Percentiles rank a stretch among this genome's conserved stretches.
Evolutionary conservation across 2,888 invertebrate genomes (phyloP).

Genomic region (Cerastis rubricosa): DNA sequence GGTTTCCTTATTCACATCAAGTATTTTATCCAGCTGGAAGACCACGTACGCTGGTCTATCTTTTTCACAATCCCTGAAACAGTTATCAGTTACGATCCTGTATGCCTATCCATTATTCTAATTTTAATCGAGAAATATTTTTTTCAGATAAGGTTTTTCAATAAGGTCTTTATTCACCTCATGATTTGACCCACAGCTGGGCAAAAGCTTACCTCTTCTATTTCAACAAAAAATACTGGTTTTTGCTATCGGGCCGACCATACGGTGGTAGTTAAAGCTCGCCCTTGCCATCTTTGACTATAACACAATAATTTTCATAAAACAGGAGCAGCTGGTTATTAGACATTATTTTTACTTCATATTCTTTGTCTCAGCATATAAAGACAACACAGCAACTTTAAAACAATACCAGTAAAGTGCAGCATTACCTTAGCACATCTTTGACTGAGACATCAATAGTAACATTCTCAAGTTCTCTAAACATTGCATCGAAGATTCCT

Average conservation of each 20-base stretch:
- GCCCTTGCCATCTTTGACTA: neutral
- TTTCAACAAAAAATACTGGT: neutral
- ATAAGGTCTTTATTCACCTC: neutral
- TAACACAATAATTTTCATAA: neutral
- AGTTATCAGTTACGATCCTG: neutral
- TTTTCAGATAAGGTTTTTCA: neutral
- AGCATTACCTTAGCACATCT: slow-evolving; percentile 87
- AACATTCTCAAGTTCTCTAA: slow-evolving; percentile 88
- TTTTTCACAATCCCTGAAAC: slow-evolving; percentile 92
- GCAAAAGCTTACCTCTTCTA: neutral
- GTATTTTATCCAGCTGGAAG: slow-evolving; percentile 93
- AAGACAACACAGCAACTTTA: neutral
- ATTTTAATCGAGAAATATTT: neutral
- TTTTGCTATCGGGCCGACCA: neutral
- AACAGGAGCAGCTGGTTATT: neutral
- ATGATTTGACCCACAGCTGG: neutral
- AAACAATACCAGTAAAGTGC: neutral
- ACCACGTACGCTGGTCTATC: slow-evolving; percentile 94
- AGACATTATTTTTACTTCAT: neutral
- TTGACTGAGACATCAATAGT: slow-evolving; percentile 89
- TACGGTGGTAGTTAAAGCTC: no score
- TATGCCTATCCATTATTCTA: neutral
- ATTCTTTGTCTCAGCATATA: neutral
- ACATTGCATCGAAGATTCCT: slow-evolving; percentile 90
- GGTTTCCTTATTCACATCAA: slow-evolving; percentile 93